Evolutionary conservation across 2,113 vertebrate genomes (phyloP).

Genomic region (Nycticebus coucang): DNA sequence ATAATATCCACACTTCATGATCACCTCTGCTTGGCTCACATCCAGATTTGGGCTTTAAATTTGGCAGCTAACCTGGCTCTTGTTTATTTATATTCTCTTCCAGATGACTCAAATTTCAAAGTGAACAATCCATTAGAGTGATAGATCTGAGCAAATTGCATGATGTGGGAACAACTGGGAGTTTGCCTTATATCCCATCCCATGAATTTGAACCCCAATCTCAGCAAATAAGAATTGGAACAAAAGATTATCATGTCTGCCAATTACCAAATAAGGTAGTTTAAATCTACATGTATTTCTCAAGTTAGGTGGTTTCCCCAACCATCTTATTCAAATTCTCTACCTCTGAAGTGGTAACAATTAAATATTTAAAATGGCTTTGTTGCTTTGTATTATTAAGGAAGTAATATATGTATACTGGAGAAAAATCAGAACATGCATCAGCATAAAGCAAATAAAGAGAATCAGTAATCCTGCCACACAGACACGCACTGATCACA

Average conservation of each 20-base stretch:
- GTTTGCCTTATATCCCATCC: constrained; percentile 4
- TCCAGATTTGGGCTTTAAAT: constrained; percentile 15
- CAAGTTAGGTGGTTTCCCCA: background rate
- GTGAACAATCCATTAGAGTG: constrained; percentile 54
- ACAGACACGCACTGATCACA: background rate
- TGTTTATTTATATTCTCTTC: constrained; percentile 56
- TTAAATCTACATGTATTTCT: background rate
- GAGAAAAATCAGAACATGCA: background rate
- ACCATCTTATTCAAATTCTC: background rate
- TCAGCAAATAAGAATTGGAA: background rate
- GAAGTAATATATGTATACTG: background rate
- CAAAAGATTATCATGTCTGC: background rate
- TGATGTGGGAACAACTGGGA: constrained; percentile 35
- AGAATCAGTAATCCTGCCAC: background rate
- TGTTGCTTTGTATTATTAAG: background rate
- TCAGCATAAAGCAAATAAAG: background rate
- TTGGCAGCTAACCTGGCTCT: constrained; percentile 1
- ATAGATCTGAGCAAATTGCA: constrained; percentile 49
- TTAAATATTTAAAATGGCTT: constrained; percentile 17
- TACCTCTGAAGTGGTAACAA: background rate
- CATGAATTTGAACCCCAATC: background rate
- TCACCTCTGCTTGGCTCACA: constrained; percentile 20
- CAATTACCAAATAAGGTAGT: background rate
- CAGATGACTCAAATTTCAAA: constrained; percentile 63
- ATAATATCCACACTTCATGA: background rate